Evolutionary conservation across 2,797 vertebrate species (phyloP).

Genomic region (Galagoides demidoff): DNA sequence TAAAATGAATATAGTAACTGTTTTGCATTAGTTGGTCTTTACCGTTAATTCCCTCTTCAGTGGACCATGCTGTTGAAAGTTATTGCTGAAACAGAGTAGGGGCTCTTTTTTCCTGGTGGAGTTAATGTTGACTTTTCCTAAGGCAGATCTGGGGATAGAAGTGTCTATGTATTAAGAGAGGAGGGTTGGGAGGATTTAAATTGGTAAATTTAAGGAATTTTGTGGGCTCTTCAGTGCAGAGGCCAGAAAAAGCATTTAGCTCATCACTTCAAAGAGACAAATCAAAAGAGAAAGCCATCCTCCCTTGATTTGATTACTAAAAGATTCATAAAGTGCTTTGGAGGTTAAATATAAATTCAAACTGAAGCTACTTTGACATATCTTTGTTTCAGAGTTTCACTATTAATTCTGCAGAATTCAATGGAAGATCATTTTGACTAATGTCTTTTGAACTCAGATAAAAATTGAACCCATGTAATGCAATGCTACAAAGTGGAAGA

Average conservation of each 20-base stretch:
- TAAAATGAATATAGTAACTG: background rate
- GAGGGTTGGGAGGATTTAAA: conserved; percentile 5
- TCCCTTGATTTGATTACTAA: conserved; percentile 61
- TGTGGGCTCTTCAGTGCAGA: background rate
- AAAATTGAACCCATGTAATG: conserved; percentile 35
- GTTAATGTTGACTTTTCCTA: background rate
- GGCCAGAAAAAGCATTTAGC: conserved; percentile 57
- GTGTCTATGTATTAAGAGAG: background rate
- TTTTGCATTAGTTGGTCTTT: conserved; percentile 1
- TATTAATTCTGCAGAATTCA: conserved; percentile 52
- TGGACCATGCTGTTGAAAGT: background rate
- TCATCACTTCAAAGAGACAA: conserved; percentile 63
- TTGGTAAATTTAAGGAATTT: conserved; percentile 35
- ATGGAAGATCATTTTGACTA: conserved; percentile 16
- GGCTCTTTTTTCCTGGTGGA: background rate
- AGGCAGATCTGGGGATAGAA: background rate
- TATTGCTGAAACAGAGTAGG: background rate
- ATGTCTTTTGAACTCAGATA: conserved; percentile 46
- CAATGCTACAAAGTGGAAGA: conserved; percentile 9
- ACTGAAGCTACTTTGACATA: conserved; percentile 49
- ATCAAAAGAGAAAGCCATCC: conserved; percentile 49
- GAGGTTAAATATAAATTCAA: conserved; percentile 61
- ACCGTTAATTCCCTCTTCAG: background rate
- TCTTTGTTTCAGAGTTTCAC: conserved; percentile 46
- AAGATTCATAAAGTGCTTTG: conserved; percentile 51